Conservation (phyloP, 2,888 invertebrate species). For the Scrobipalpa atriplicella region DNA sequence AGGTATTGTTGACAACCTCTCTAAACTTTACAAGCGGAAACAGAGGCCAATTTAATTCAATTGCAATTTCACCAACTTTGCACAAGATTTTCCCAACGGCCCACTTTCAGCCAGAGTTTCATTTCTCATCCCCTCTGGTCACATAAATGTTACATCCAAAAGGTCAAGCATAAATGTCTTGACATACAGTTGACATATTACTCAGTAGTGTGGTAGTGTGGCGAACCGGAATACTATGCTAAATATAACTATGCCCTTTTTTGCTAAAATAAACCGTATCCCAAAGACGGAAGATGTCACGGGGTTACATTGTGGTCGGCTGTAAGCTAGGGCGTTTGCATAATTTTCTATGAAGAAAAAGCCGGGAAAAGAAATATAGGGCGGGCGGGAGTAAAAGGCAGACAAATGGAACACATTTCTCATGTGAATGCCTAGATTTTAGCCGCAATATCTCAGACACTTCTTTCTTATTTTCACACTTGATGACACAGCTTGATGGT, state of each 20-base stretch:
- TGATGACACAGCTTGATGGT: conserved; percentile 5
- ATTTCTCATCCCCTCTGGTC: conserved; percentile 17
- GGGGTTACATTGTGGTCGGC: neutral
- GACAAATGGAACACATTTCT: conserved; percentile 11
- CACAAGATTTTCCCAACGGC: conserved; percentile 5
- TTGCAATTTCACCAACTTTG: conserved; percentile 5
- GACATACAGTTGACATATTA: conserved; percentile 27
- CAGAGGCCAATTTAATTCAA: conserved; percentile 5
- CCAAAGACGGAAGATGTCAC: neutral
- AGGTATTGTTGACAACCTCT: neutral
- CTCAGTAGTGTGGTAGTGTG: conserved; percentile 24
- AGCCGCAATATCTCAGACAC: conserved; percentile 14
- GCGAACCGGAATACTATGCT: conserved; percentile 15
- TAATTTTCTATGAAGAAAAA: conserved; percentile 20
- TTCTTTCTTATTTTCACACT: conserved; percentile 9
- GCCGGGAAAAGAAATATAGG: conserved; percentile 11
- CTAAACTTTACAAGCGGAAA: neutral
- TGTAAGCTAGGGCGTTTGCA: conserved; percentile 12
- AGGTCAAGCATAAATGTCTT: conserved; percentile 31
- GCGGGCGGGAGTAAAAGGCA: neutral
- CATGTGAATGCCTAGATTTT: conserved; percentile 5
- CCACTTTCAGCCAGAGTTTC: conserved; percentile 12
- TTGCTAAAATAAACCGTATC: neutral
- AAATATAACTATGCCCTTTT: conserved; percentile 1
- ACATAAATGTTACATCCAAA: conserved; percentile 32